phyloP scores from a whole-genome alignment of 2,797 vertebrate genomes.

The Propithecus deckenii region DNA sequence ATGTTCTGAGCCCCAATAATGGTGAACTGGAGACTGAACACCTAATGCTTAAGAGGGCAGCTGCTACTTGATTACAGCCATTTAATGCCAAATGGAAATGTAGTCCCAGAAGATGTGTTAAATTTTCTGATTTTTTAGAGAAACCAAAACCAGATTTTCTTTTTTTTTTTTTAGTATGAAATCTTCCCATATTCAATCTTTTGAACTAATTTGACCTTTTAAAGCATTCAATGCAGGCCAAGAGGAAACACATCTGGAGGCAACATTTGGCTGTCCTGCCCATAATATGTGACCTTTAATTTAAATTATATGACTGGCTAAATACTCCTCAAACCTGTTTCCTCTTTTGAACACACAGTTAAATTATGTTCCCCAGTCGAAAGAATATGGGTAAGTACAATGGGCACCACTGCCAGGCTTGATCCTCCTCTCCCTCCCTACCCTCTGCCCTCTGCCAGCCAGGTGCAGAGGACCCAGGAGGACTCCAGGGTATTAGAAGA shows the following conservation, averaged over 20 bases:
- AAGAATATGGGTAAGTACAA: not conserved
- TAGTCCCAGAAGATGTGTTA: not conserved
- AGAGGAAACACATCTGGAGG: not conserved
- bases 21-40: not conserved
- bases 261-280: not conserved
- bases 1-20: not conserved
- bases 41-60: not conserved
- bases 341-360: not conserved
- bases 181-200: not conserved
- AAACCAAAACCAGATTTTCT: not conserved
- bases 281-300: not conserved
- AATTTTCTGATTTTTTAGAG: not conserved
- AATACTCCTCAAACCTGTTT: not conserved
- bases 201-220: not conserved
- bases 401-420: not conserved
- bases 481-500: not conserved
- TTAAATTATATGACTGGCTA: not conserved
- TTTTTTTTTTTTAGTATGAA: not conserved
- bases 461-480: not conserved
- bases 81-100: not conserved
- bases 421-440: fast-evolving
- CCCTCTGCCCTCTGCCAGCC: not conserved
- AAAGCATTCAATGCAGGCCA: not conserved
- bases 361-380: not conserved
- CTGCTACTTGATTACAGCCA: not conserved